Evolutionary conservation across 2,797 vertebrate genomes (phyloP).

Genomic region (Pseudochromis fuscus): DNA sequence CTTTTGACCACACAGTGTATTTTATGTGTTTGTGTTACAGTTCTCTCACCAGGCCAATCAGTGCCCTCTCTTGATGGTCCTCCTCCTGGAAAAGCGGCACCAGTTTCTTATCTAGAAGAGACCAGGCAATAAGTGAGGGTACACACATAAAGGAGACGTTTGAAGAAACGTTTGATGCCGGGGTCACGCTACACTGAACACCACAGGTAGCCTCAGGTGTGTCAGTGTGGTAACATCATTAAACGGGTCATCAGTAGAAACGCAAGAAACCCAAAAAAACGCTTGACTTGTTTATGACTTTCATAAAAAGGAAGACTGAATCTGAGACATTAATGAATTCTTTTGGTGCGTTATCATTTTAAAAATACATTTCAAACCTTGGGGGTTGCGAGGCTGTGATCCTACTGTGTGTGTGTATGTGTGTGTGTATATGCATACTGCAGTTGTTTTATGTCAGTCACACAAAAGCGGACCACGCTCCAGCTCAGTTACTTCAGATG

Average conservation of each 20-base stretch:
- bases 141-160: slow-evolving; percentile 43
- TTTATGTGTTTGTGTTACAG: background rate
- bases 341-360: slow-evolving; percentile 44
- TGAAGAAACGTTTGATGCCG: slow-evolving; percentile 55
- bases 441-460: slow-evolving; percentile 51
- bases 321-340: slow-evolving; percentile 45
- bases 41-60: slow-evolving; percentile 92
- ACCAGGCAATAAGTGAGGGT: slow-evolving; percentile 22
- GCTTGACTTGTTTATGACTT: slow-evolving; percentile 46
- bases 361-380: slow-evolving; percentile 46
- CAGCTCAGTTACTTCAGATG: slow-evolving; percentile 41
- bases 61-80: slow-evolving; percentile 89
- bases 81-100: slow-evolving; percentile 94
- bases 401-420: slow-evolving; percentile 1
- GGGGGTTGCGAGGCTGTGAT: slow-evolving; percentile 24
- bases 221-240: slow-evolving; percentile 31
- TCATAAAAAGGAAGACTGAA: slow-evolving; percentile 23
- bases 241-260: slow-evolving; percentile 22
- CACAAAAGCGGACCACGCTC: slow-evolving; percentile 44
- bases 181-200: slow-evolving; percentile 3
- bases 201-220: slow-evolving; percentile 33
- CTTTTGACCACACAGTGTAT: background rate
- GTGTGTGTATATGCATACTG: background rate
- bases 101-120: slow-evolving; percentile 87
- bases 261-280: slow-evolving; percentile 8